Evolutionary conservation across 2,888 invertebrate genomes (phyloP), one percentile per base, ranked within the genome.

Genomic region (Tolmerus cingulatus): DNA sequence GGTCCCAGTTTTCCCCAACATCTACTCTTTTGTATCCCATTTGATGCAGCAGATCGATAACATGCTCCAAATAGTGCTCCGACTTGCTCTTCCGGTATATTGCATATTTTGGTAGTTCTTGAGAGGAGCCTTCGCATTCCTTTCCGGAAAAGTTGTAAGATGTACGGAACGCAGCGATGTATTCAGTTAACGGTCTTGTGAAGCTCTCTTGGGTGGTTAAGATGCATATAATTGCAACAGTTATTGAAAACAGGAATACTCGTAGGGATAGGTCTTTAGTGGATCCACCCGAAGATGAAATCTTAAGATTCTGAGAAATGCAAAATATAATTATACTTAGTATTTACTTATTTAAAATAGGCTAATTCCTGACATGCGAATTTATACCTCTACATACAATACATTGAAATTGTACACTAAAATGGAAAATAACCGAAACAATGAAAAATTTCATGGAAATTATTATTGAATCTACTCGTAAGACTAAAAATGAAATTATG

Each of bases 31-130:
- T 92, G 90, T 95, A 98, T 0, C 98, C 98, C 16, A 97, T 91
- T 89, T 96, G 93, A 9, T 96, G 93, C 88, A 99, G 93, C 1
- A 98, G 96, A 46, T 94, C 93, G 90, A 96, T 95, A 0, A 99
- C 97, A 92, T 99, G 98, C 74, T 94, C 94, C 87, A 91, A 91
- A 46, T 93, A 93, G 43, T 95, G 94, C 1, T 95, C 94, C n/a
- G 93, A 92, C 5, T 91, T 90, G 88, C 93, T 92, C 86, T 92
- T 93, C 0, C 95, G 94, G 90, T 94, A 95, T 1, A 95, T 93
- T 93, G 95, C 95, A 90, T 94, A 96, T 0, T 90, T 93, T 2
- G 93, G 93, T 5, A 66, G 14, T 66, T 12, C 66, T 66, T 66
- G 23, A 27, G 12, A 8, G 0, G 66, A 9, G 19, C 12, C 27